Evolutionary conservation across 2,888 invertebrate genomes (phyloP).

Genomic region (Lydus trimaculatus): DNA sequence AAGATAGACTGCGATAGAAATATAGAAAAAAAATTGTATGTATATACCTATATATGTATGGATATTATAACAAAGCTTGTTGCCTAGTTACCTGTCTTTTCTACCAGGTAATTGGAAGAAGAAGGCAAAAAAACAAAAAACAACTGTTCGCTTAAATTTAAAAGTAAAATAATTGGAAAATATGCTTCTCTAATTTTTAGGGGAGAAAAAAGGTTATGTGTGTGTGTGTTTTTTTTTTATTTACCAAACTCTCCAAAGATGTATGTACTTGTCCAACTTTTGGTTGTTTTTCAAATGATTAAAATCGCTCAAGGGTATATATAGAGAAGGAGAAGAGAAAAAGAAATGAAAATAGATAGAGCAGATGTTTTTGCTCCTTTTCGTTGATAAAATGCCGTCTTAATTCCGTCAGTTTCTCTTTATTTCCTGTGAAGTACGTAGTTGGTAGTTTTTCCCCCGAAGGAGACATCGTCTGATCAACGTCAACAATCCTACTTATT

Average conservation of each 20-base stretch:
- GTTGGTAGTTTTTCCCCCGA: no score
- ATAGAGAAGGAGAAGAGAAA: background rate
- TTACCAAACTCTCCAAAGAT: no score
- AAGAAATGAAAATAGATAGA: background rate
- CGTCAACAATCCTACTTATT: background rate
- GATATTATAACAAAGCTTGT: conserved; percentile 20
- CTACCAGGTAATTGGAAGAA: conserved; percentile 1
- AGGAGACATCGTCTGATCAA: background rate
- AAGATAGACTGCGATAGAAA: background rate
- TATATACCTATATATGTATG: background rate
- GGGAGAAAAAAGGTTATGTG: no score
- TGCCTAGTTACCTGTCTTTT: conserved; percentile 30
- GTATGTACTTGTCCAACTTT: background rate
- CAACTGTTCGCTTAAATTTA: background rate
- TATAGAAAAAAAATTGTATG: background rate
- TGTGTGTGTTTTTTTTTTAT: background rate
- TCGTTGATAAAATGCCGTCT: conserved; percentile 1
- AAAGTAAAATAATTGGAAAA: background rate
- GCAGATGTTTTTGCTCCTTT: conserved; percentile 8
- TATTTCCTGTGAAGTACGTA: background rate
- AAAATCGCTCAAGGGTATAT: conserved; percentile 7
- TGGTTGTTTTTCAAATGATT: background rate
- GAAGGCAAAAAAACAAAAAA: no score
- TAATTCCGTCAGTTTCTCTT: background rate
- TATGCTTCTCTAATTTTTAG: background rate